Conservation (phyloP, 2,113 vertebrate genomes). For the Psilopsiagon aurifrons region DNA sequence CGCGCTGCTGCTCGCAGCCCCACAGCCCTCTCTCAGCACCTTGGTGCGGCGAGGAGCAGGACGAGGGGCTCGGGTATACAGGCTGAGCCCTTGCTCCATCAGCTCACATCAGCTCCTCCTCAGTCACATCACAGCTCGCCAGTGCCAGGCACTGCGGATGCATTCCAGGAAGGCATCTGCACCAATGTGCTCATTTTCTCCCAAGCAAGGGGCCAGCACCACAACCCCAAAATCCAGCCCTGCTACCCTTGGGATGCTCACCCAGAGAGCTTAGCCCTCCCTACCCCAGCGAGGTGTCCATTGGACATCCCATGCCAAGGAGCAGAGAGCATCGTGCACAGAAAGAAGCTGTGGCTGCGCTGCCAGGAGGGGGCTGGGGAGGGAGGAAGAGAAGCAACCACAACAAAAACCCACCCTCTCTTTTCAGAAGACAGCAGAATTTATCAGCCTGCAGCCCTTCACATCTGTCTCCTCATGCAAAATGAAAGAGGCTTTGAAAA, state of each 20-base stretch:
- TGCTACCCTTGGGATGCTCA: rapidly evolving
- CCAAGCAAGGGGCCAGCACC: rapidly evolving
- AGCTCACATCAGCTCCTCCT: not conserved
- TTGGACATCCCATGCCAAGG: rapidly evolving
- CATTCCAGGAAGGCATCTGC: not conserved
- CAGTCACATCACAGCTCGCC: rapidly evolving
- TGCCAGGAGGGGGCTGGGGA: not conserved
- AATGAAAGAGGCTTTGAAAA: constrained; percentile 76
- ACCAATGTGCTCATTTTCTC: rapidly evolving
- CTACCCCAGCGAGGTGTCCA: not conserved
- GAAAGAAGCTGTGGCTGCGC: not conserved
- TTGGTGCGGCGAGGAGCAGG: rapidly evolving
- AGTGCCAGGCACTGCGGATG: not conserved
- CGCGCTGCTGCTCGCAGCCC: not conserved
- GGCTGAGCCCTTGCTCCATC: not conserved
- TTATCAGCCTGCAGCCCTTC: constrained; percentile 71
- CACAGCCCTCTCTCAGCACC: not conserved
- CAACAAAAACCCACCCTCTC: constrained; percentile 70
- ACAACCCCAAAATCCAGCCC: not conserved
- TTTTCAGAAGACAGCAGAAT: constrained; percentile 70
- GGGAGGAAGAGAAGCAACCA: constrained; percentile 45
- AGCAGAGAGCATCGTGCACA: constrained; percentile 22
- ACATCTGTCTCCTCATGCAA: constrained; percentile 76
- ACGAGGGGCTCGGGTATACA: not conserved
- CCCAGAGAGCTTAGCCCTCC: not conserved